Base-by-base conservation (phyloP, 1,140 invertebrate genomes). In the Zaprionus vittiger region DNA sequence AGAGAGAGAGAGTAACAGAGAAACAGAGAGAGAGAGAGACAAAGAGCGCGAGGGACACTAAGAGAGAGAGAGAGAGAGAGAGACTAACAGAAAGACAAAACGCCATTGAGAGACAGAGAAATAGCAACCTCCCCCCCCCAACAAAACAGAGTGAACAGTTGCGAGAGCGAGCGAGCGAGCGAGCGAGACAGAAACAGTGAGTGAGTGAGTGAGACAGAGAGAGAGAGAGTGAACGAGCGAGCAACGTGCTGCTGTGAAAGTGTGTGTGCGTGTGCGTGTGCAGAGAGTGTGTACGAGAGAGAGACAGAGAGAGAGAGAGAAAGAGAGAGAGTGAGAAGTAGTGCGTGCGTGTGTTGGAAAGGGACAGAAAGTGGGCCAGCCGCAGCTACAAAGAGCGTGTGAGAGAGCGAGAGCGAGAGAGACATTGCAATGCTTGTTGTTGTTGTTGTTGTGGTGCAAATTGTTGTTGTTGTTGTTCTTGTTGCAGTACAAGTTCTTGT, bases 391-490 rank as follows among this genome's bases (percentile, higher is more conserved):
- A 31, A 59, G 44, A 64, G 41, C 41, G n/a, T n/a, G 38, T 49
- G 41, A 65, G 37, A 47, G 57, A 55, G 31, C 55, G 57, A 47
- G 34, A 60, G 28, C 38, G 26, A 49, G 47, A 62, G 31, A 67
- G 54, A 55, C 41, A 55, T 22, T 67, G 54, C 31, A 56, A 71
- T 71, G 68, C 60, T 77, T 68, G 28, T 70, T 70, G 37, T 70
- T 70, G n/a, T 67, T 79, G 68, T 26, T 70, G n/a, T 67, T 79
- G 68, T 34, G 62, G 52, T 77, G 75, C 75, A 73, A 73, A 54
- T 49, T 65, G 60, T 68, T 47, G 49, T 60, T 47, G 49, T 60
- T 80, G 52, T 64, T 63, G 41, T 66, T 63, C 34, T 75, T 69
- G 64, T 69, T 74, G 65, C 37, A 60, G 60, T 71, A 52, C 26